Percentiles rank a stretch among this genome's conserved stretches.
Conservation (phyloP, 2,888 invertebrate genomes). For the Phoronis australis region DNA sequence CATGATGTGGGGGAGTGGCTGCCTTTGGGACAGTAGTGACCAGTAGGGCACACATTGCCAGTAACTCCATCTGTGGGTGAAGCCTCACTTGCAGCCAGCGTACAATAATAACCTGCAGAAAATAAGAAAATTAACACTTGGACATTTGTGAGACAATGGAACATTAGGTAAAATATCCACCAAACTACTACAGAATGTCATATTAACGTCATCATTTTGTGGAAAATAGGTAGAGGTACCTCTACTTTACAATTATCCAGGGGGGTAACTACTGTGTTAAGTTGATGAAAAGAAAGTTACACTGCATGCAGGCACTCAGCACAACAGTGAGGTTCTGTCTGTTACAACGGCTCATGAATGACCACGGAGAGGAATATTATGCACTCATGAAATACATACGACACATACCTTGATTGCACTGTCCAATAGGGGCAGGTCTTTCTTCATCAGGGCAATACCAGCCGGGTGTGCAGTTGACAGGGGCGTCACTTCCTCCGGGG, state of each 20-base stretch:
- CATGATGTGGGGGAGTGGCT: conserved; percentile 30
- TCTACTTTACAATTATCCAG: too few species aligned
- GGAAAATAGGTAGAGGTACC: too few species aligned
- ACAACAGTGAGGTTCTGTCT: neutral
- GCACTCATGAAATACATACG: neutral
- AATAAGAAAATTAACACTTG: too few species aligned
- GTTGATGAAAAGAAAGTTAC: too few species aligned
- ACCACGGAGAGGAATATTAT: neutral
- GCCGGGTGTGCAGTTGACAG: conserved; percentile 36
- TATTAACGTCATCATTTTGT: too few species aligned
- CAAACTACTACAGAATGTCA: too few species aligned
- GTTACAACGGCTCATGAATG: neutral
- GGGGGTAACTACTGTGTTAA: too few species aligned
- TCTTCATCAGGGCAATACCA: conserved; percentile 33
- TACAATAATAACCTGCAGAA: conserved; percentile 41
- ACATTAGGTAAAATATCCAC: too few species aligned
- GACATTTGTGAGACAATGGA: too few species aligned
- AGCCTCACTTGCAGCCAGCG: conserved; percentile 21
- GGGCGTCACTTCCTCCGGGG: conserved; percentile 34
- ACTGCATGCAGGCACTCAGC: too few species aligned
- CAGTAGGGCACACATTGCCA: conserved; percentile 39
- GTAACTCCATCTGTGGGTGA: conserved; percentile 35
- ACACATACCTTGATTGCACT: conserved; percentile 35
- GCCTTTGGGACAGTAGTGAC: conserved; percentile 42
- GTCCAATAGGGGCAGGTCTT: conserved; percentile 27